Base-by-base conservation (phyloP, 2,888 invertebrate species). In the Formica aserva region DNA sequence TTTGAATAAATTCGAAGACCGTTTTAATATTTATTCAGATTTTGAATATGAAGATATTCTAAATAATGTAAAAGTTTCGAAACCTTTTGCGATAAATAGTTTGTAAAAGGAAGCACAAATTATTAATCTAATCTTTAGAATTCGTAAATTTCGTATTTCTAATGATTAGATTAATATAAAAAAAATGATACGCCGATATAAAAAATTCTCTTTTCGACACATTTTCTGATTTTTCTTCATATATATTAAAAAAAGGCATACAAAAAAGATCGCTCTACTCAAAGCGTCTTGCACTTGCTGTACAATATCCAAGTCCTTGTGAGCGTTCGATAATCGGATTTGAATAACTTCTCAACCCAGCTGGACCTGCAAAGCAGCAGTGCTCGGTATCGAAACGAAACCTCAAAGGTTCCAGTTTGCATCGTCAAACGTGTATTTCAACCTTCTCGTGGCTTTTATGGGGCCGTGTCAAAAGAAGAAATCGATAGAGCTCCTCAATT, bases 401-500 rank as follows among this genome's bases (percentile, higher is more conserved):
- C 75, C 76, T 75, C 82, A 57, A 84, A 69, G 74, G 84, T 83
- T 86, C 82, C 22, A 48, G 48, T 66, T n/a, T 77, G 78, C 76
- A 65, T 22, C 26, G 65, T 26, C 52, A n/a, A 18, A 38, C 35
- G 18, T 35, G 82, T 81, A 83, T 83, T 84, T 89, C 75, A 67
- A 82, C 62, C 74, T 65, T 63, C 38, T 77, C 78, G 77, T 55
- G 60, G 57, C 57, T 80, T 85, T 89, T 86, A 86, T 89, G 88
- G 89, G 86, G 88, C 65, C 82, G 66, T 82, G 83, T 87, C 90
- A 87, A 90, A 89, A 88, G 89, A 82, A 87, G 67, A 84, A 84
- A 90, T 90, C 90, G 89, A 90, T 90, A 89, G 85, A 75, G 82
- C 78, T 83, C 87, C 89, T 89, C 90, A 86, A 90, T 90, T 89